Evolutionary conservation across 2,797 vertebrate species (phyloP), one percentile per base, ranked within the genome.

Genomic region (Hoplostethus mediterraneus): DNA sequence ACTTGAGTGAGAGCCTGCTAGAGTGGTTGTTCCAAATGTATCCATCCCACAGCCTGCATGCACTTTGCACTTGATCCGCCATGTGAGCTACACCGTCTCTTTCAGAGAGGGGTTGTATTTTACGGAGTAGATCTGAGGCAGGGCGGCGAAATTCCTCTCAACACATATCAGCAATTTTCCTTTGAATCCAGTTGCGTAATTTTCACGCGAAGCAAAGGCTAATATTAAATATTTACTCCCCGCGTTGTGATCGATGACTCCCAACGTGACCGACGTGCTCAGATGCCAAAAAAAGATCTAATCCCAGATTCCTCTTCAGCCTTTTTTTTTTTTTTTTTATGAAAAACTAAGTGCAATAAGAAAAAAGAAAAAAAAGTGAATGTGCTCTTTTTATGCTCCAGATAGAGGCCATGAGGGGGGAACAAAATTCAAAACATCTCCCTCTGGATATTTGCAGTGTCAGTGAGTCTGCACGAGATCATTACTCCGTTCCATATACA

Each of bases 291-390:
- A 81, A 73, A 81, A 73, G 7, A 75, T 75, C 67, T 73, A 75
- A 86, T 84, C 71, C 77, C 38, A 61, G 81, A 49, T 62, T 84
- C 45, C 66, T 59, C 2, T 49, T 73, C 0, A 2, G 21, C 59
- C 56, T 58, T 38, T 51, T 72, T 63, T 75, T 40, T 38, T 38
- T 12, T 49, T 59, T 61, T 21, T 16, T 69, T 77, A 80, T 78
- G 70, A 84, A 84, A 81, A 85, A 76, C 36, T 73, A 75, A 21
- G 74, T 73, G 75, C 79, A 85, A 87, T 83, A 83, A 84, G 1
- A 21, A 21, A 21, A 36, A 87, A 87, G 73, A 21, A 21, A 21
- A 21, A 36, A 87, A 87, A 74, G 44, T 61, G 56, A 80, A 72
- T 45, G 66, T 71, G 71, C 33, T 80, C 21, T 63, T 82, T 72